phyloP scores from a whole-genome alignment of 2,797 vertebrate species.

The Spinibarbus caldwelli region DNA sequence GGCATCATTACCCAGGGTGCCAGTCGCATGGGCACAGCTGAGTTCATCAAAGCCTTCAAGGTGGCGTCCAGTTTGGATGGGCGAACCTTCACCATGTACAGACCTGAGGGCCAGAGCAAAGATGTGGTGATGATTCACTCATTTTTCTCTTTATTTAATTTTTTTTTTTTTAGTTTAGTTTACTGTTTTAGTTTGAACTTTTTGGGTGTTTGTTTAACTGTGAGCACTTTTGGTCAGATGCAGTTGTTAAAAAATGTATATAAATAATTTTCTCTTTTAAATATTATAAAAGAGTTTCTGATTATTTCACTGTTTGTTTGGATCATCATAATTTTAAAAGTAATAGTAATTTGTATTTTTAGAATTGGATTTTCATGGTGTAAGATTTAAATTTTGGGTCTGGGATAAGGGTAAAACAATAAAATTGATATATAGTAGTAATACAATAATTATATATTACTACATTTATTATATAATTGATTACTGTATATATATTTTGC shows the following conservation, averaged over 20 bases:
- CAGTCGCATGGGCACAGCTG: slow-evolving; percentile 82
- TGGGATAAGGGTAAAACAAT: neutral
- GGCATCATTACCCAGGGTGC: slow-evolving; percentile 92
- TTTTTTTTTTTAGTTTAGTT: neutral
- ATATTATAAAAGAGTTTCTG: neutral
- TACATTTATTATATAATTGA: neutral
- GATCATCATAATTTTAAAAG: neutral
- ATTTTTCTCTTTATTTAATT: neutral
- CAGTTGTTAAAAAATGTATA: neutral
- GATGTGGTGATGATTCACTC: slow-evolving; percentile 74
- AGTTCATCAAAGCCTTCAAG: slow-evolving; percentile 90
- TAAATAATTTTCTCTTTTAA: neutral
- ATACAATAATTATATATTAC: neutral
- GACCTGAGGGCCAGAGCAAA: slow-evolving; percentile 64
- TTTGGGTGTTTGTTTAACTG: neutral
- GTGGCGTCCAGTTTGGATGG: slow-evolving; percentile 89
- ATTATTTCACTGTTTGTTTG: neutral
- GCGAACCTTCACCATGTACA: slow-evolving; percentile 76
- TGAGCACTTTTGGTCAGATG: neutral
- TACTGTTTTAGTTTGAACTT: neutral
- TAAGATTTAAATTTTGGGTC: no score
- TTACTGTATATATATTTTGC: neutral
- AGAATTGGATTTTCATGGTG: neutral
- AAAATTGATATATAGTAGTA: neutral
- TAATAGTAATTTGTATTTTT: neutral